These are phyloP conservation scores for Helleia helle DNA, from an alignment of 2,888 invertebrate genomes.

Conservation along the genomic window DNA sequence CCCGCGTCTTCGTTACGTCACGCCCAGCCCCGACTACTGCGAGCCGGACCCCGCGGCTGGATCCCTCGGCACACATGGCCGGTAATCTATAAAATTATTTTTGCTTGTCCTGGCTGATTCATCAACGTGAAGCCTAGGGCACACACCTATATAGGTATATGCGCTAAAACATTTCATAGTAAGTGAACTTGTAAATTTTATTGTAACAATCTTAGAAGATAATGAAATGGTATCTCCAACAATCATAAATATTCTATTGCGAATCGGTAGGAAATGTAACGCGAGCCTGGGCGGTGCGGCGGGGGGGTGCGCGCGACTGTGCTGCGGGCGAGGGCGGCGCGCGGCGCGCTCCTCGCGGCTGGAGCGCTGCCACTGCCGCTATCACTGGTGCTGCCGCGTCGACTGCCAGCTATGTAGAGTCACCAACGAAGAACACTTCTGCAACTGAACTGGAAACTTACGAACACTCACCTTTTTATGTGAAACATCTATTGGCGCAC, in stretches of 20 bases:
- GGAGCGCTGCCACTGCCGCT: constrained; percentile 88
- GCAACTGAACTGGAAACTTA: too few relatives aligned
- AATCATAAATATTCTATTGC: too few relatives aligned
- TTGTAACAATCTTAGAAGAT: too few relatives aligned
- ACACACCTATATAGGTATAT: too few relatives aligned
- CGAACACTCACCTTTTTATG: too few relatives aligned
- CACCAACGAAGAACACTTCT: constrained; percentile 81
- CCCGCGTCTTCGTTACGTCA: constrained; percentile 81
- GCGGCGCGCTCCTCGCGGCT: constrained; percentile 78
- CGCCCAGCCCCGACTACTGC: constrained; percentile 89
- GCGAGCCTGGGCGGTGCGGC: constrained; percentile 75
- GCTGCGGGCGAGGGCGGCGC: constrained; percentile 87
- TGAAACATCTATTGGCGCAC: too few relatives aligned
- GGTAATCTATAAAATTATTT: too few relatives aligned
- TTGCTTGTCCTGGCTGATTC: too few relatives aligned
- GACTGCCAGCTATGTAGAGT: constrained; percentile 87
- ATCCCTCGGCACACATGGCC: constrained; percentile 83
- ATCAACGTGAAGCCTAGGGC: too few relatives aligned
- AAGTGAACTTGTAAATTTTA: too few relatives aligned
- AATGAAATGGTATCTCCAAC: too few relatives aligned
- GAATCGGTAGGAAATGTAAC: constrained; percentile 82
- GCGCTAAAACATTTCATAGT: too few relatives aligned
- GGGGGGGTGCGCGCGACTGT: constrained; percentile 85
- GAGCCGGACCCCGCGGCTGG: constrained; percentile 81
- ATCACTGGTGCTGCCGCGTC: constrained; percentile 91